Evolutionary conservation across 2,797 vertebrate genomes (phyloP).

Genomic region (Moxostoma hubbsi): DNA sequence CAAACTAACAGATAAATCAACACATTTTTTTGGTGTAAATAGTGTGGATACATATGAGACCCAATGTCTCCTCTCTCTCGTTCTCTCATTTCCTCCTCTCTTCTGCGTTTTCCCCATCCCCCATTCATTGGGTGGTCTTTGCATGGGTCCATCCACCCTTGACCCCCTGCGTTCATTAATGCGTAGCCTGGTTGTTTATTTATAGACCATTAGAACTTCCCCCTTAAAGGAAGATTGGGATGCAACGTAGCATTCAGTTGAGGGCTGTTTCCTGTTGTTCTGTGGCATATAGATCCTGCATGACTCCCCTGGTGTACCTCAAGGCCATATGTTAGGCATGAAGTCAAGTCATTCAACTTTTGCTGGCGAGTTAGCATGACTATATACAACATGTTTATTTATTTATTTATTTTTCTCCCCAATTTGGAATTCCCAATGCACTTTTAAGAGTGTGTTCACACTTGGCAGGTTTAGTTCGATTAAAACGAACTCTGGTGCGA

Average conservation of each 20-base stretch:
- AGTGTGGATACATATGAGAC: too few species aligned
- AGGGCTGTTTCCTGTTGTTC: constrained; percentile 31
- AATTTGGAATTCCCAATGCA: too few species aligned
- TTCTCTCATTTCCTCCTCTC: not conserved
- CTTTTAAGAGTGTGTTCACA: constrained; percentile 21
- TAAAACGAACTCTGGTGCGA: too few species aligned
- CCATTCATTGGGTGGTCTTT: constrained; percentile 27
- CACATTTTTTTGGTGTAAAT: too few species aligned
- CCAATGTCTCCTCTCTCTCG: too few species aligned
- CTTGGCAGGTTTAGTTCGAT: not conserved
- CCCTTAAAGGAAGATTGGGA: not conserved
- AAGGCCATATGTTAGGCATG: not conserved
- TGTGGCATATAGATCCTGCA: constrained; percentile 4
- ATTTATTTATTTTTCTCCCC: too few species aligned
- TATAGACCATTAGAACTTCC: constrained; percentile 28
- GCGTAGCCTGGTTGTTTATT: constrained; percentile 43
- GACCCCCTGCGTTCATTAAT: constrained; percentile 33
- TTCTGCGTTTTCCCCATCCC: not conserved
- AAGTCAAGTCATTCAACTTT: constrained; percentile 13
- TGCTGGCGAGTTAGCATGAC: constrained; percentile 14
- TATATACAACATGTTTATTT: constrained; percentile 42
- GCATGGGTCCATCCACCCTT: constrained; percentile 14
- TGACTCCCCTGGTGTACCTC: not conserved
- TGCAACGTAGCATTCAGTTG: not conserved
- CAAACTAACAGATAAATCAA: too few species aligned